Conservation (phyloP, 2,888 invertebrate genomes). For the Chydorus sphaericus region DNA sequence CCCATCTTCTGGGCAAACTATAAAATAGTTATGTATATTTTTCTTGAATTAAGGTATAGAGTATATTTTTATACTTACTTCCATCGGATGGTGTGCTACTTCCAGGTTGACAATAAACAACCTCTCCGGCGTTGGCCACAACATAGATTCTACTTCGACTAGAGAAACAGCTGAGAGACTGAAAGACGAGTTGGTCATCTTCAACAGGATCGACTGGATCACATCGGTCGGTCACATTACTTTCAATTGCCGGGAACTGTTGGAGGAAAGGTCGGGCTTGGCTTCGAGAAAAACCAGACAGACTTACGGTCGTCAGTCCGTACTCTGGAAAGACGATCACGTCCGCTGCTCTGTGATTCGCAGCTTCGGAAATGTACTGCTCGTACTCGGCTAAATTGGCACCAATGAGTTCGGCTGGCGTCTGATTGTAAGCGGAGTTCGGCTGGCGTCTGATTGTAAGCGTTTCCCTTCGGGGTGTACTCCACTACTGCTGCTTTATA, state of each 20-base stretch:
- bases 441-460: no score
- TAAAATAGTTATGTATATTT: no score
- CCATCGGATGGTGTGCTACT: neutral
- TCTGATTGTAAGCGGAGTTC: no score
- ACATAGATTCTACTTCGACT: constrained; percentile 42
- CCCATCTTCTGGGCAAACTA: constrained; percentile 37
- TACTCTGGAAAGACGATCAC: constrained; percentile 66
- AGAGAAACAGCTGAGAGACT: constrained; percentile 40
- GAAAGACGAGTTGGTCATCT: neutral
- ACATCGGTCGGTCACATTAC: no score
- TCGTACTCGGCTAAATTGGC: constrained; percentile 19
- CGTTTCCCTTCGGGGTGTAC: constrained; percentile 20
- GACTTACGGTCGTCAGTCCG: constrained; percentile 30
- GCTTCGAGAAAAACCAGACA: constrained; percentile 21
- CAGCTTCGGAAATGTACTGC: constrained; percentile 18
- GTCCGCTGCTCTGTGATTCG: no score
- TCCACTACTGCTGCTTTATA: constrained; percentile 24
- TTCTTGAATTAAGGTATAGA: neutral
- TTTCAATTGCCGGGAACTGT: constrained; percentile 15
- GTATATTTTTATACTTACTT: neutral
- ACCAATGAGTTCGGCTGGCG: constrained; percentile 19
- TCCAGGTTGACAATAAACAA: constrained; percentile 35
- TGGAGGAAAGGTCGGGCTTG: constrained; percentile 19
- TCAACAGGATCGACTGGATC: no score
- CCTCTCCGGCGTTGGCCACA: constrained; percentile 53